phyloP scores from a whole-genome alignment of 1,140 invertebrate species.

The Leptinotarsa undecemlineata region DNA sequence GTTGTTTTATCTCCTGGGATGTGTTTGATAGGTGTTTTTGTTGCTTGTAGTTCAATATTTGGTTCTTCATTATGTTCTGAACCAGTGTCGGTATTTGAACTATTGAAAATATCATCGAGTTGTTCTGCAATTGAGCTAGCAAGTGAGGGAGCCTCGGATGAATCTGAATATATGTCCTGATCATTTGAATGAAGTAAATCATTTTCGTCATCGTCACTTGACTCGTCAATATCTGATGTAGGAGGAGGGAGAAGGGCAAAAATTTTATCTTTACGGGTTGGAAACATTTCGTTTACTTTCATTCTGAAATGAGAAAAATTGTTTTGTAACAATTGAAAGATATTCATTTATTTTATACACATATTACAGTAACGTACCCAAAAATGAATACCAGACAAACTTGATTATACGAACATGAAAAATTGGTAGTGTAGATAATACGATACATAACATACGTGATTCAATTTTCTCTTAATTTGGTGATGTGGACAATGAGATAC shows the following conservation, averaged over 20 bases:
- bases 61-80: conserved; percentile 24
- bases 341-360: neutral
- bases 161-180: conserved; percentile 25
- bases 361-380: neutral
- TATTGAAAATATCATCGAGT: neutral
- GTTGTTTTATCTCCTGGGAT: neutral
- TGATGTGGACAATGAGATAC: conserved; percentile 25
- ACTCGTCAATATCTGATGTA: conserved; percentile 21
- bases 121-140: conserved; percentile 14
- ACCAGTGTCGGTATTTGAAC: conserved; percentile 22
- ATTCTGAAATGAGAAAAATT: conserved; percentile 10
- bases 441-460: conserved; percentile 23
- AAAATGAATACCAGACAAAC: neutral
- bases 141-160: conserved; percentile 13
- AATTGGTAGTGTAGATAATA: conserved; percentile 19
- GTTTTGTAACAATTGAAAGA: neutral
- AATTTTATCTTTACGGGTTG: conserved; percentile 11
- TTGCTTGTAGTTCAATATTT: conserved; percentile 10
- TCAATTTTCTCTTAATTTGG: conserved; percentile 19
- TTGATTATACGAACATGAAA: conserved; percentile 9
- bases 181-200: neutral
- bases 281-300: conserved; percentile 21
- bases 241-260: conserved; percentile 16
- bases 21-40: neutral
- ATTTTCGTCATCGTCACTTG: conserved; percentile 10